Base-by-base conservation (phyloP, 2,113 vertebrate genomes). In the Etheostoma cragini region DNA sequence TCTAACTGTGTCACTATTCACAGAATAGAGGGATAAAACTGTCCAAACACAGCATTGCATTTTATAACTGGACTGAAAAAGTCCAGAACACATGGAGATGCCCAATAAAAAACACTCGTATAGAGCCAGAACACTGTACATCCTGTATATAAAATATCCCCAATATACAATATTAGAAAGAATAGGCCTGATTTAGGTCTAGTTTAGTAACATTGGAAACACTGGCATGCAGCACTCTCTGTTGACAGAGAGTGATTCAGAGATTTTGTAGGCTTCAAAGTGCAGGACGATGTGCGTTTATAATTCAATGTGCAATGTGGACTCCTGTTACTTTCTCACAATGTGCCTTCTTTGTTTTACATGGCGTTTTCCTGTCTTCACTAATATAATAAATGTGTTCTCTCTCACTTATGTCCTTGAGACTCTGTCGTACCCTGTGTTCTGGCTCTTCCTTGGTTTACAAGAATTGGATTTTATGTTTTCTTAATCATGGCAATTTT, bases 231-330 rank as follows among this genome's bases (percentile, higher is more conserved):
- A 74, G 56, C 63, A 0, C 15, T 72, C 56, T 12, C 54, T 42
- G 19, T n/a, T 60, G 60, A 69, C 30, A 16, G n/a, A n/a, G n/a
- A n/a, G n/a, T n/a, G n/a, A 26, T 72, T 46, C 54, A 22, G 50
- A 76, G 35, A 60, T 64, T 33, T 53, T 33, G 76, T 74, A 60
- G 65, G 67, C 64, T 85, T 76, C 62, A 93, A 91, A 93, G 91
- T 91, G 93, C 87, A 80, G 66, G 56, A 62, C 47, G 38, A 68
- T 85, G 88, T 88, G 88, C 76, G 22, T 88, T 80, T 78, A 17
- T 68, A 74, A 61, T 58, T 81, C 75, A 89, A 91, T 92, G 92
- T 92, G 91, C 91, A 49, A 76, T 62, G 54, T 74, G 58, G 66
- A 70, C 58, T 53, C 24, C 8, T 13, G 35, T 63, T 22, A 54